These are phyloP conservation scores for Sylvicapra grimmia DNA, from an alignment of 2,113 vertebrate genomes.

Conservation along the genomic window DNA sequence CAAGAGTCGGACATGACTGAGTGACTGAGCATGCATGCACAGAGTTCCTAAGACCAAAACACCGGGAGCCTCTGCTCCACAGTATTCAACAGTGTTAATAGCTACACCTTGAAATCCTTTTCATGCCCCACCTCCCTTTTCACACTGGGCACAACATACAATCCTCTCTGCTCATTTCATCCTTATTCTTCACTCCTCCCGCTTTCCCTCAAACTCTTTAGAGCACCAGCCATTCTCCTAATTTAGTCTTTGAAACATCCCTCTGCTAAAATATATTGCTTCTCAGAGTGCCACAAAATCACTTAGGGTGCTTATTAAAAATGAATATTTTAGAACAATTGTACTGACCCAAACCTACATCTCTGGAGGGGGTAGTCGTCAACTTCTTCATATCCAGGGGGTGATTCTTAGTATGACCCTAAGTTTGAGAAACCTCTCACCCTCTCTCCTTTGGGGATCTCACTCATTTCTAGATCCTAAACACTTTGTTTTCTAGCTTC, in stretches of 20 bases:
- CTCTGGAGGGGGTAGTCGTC: not conserved
- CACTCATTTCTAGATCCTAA: not conserved
- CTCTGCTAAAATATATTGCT: not conserved
- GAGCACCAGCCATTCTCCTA: not conserved
- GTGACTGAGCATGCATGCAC: not conserved
- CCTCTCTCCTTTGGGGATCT: not conserved
- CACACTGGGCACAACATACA: not conserved
- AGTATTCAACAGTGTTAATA: not conserved
- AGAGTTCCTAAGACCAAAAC: not conserved
- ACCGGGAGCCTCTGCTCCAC: not conserved
- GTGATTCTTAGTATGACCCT: not conserved
- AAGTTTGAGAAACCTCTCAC: not conserved
- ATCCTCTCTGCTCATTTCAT: not conserved
- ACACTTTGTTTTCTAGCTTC: not conserved
- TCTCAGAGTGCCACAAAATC: not conserved
- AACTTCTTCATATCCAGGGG: not conserved
- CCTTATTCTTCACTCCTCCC: not conserved
- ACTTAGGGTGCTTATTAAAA: not conserved
- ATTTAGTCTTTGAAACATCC: not conserved
- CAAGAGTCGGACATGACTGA: not conserved
- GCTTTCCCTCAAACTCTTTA: not conserved
- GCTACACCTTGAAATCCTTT: not conserved
- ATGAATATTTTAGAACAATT: not conserved
- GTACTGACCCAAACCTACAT: not conserved
- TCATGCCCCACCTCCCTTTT: not conserved